Evolutionary conservation across 1,140 invertebrate genomes (phyloP).

Genomic region (Coenobita brevimanus): DNA sequence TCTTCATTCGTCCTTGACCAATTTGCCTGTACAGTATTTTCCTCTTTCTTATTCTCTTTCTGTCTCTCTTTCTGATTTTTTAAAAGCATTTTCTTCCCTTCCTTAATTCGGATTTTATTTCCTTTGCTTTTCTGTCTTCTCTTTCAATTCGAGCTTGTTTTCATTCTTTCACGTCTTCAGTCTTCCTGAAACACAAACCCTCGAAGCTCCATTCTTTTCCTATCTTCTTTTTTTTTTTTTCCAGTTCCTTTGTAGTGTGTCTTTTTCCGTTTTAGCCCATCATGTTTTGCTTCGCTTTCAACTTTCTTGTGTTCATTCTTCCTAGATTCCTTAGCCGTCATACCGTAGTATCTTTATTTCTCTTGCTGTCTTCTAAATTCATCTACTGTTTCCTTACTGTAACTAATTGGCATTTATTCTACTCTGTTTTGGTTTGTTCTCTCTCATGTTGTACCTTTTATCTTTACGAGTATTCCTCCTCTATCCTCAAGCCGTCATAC

Average conservation of each 20-base stretch:
- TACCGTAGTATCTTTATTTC: too few species aligned
- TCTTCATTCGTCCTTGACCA: neutral
- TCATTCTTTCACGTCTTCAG: neutral
- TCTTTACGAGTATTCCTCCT: too few species aligned
- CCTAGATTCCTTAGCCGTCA: neutral
- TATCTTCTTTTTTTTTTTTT: neutral
- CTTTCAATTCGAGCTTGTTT: neutral
- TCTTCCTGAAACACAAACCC: neutral
- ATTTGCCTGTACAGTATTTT: neutral
- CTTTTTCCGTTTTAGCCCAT: neutral
- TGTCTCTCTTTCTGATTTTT: neutral
- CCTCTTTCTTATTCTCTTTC: neutral
- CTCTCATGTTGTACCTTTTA: too few species aligned
- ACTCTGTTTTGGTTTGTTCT: too few species aligned
- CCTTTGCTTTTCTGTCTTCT: neutral
- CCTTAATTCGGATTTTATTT: too few species aligned
- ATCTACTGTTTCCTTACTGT: neutral
- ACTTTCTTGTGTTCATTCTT: neutral
- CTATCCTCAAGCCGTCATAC: too few species aligned
- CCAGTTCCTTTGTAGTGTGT: neutral
- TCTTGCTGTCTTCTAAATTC: too few species aligned
- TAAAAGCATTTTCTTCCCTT: too few species aligned
- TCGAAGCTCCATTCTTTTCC: too few species aligned
- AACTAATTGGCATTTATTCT: too few species aligned
- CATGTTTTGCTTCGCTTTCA: neutral